A percentile compares a stretch with the other conserved stretches of the same genome.
These are phyloP conservation scores for Phalacrocorax pelagicus DNA, from an alignment of 2,113 vertebrate species.

Conservation along the genomic window DNA sequence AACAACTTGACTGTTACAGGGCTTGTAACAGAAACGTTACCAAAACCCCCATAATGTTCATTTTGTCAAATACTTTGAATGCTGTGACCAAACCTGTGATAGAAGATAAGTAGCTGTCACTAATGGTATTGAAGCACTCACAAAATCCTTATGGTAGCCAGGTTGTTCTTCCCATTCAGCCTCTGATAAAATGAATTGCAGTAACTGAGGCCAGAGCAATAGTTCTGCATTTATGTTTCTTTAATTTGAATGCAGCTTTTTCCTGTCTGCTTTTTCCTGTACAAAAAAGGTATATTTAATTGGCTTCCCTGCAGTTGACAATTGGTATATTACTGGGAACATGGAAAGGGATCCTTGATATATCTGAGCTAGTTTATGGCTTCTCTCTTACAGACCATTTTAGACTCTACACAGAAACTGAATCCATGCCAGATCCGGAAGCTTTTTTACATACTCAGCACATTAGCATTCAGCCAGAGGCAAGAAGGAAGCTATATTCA, in stretches of 20 bases:
- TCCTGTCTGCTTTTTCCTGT: background rate
- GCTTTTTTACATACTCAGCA: slow-evolving; percentile 91
- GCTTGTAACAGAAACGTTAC: background rate
- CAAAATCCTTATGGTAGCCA: background rate
- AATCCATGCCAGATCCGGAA: slow-evolving; percentile 89
- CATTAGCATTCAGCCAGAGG: slow-evolving; percentile 83
- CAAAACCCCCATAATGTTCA: rapidly evolving
- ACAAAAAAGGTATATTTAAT: background rate
- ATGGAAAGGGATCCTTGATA: background rate
- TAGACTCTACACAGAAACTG: slow-evolving; percentile 94
- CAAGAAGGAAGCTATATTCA: slow-evolving; percentile 88
- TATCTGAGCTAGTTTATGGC: background rate
- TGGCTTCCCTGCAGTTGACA: background rate
- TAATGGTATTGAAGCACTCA: background rate
- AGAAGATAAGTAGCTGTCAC: background rate
- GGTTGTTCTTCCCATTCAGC: background rate
- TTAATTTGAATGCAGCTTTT: background rate
- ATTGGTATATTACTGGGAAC: background rate
- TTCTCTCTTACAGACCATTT: slow-evolving; percentile 80
- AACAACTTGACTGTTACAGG: background rate
- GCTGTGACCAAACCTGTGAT: background rate
- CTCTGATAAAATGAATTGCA: background rate
- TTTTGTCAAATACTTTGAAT: background rate
- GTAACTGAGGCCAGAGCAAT: background rate
- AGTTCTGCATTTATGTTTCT: background rate